A percentile compares a stretch with the other conserved stretches of the same genome.
Conservation (phyloP, 2,113 vertebrate genomes). For the Callipepla californica region DNA sequence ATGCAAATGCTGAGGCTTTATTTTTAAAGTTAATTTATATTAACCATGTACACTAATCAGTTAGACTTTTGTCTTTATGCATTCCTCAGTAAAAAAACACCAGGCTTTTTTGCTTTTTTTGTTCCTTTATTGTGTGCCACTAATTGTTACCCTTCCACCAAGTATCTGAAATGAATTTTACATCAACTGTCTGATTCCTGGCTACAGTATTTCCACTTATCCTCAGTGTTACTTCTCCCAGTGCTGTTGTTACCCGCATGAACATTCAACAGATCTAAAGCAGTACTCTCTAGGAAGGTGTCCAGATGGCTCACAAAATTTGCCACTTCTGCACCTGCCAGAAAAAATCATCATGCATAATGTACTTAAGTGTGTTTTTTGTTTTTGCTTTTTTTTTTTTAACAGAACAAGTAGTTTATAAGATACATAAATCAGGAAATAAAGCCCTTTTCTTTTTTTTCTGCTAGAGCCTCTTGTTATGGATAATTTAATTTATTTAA, state of each 20-base stretch:
- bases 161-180: background rate
- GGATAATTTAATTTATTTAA: background rate
- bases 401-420: background rate
- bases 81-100: background rate
- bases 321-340: background rate
- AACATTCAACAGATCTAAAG: background rate
- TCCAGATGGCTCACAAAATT: conserved; percentile 30
- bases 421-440: background rate
- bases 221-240: background rate
- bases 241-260: background rate
- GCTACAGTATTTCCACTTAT: background rate
- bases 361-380: background rate
- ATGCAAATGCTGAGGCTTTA: background rate
- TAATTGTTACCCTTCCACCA: background rate
- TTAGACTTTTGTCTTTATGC: background rate
- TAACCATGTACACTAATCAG: rapidly evolving
- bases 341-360: background rate
- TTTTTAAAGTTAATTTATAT: background rate
- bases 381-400: background rate
- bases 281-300: background rate
- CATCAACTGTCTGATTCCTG: background rate
- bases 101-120: background rate
- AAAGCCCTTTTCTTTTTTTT: background rate
- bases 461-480: background rate
- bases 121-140: background rate